Evolutionary conservation across 2,888 invertebrate species (phyloP), one percentile per base, ranked within the genome.

Genomic region (Drosophila dives): DNA sequence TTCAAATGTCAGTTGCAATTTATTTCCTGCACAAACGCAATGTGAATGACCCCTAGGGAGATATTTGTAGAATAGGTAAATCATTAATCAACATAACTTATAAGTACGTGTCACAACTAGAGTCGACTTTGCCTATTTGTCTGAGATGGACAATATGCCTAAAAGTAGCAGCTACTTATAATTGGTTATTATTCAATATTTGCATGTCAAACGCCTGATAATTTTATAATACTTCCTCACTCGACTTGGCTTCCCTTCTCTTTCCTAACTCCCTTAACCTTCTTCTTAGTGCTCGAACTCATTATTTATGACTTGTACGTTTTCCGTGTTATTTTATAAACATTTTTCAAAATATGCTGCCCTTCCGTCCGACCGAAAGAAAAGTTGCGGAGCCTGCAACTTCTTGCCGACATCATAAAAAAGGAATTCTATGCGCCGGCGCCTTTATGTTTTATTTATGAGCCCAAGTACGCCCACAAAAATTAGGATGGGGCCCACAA

Each of bases 231-330:
- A 81, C 82, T 81, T 73, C 85, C 80, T 76, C 83, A 89, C 75
- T 79, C 62, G 71, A 38, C 38, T 50, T 60, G 45, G 49, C 64
- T 53, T 38, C 40, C 34, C 17, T 33, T 26, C 23, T 15, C 12
- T 12, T 2, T 32, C 20, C n/a, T 15, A 23, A 2, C 36, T 15
- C 34, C 12, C 1, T 8, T 29, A 32, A 10, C 32, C 33, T 29
- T 29, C 5, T 29, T 49, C 33, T n/a, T 48, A 23, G 29, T 38
- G 32, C 73, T 74, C 75, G 76, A 88, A 86, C 76, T 72, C 86
- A 88, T 86, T 86, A 90, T 86, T 90, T 86, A 90, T 90, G 90
- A 88, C 90, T 90, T 90, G 86, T 88, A 82, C 86, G 80, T 80
- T 86, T 83, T 83, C 76, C 79, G 84, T 86, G 86, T 83, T 83